phyloP scores from a whole-genome alignment of 1,140 invertebrate genomes.

The Polypedilum pembai region DNA sequence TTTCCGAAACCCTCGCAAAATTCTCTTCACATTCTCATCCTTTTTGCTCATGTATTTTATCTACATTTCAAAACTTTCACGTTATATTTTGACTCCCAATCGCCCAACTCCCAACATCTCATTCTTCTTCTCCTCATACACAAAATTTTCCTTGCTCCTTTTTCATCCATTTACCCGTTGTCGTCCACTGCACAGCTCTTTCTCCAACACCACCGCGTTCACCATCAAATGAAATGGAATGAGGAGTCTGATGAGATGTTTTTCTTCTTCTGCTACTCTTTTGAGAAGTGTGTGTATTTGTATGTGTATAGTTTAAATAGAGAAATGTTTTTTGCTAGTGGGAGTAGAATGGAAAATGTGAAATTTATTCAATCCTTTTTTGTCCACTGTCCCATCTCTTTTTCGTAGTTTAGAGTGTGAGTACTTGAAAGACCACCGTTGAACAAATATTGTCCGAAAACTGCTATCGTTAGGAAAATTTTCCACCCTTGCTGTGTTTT shows the following conservation, averaged over 20 bases:
- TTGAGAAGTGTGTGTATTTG: background rate
- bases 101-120: background rate
- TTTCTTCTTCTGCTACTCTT: background rate
- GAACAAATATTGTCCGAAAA: constrained; percentile 13
- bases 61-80: background rate
- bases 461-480: constrained; percentile 6
- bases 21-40: background rate
- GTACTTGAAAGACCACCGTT: background rate
- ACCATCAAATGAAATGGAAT: background rate
- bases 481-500: background rate
- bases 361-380: constrained; percentile 11
- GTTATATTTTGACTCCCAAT: background rate
- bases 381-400: background rate
- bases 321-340: background rate
- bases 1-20: constrained; percentile 2
- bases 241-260: background rate
- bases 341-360: background rate
- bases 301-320: background rate
- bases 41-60: background rate
- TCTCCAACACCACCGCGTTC: background rate
- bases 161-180: background rate
- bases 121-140: background rate
- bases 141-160: background rate
- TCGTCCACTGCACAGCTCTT: background rate
- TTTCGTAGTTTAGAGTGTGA: background rate